Base-by-base conservation (phyloP, 2,888 invertebrate species). In the Leptinotarsa tumamoca region DNA sequence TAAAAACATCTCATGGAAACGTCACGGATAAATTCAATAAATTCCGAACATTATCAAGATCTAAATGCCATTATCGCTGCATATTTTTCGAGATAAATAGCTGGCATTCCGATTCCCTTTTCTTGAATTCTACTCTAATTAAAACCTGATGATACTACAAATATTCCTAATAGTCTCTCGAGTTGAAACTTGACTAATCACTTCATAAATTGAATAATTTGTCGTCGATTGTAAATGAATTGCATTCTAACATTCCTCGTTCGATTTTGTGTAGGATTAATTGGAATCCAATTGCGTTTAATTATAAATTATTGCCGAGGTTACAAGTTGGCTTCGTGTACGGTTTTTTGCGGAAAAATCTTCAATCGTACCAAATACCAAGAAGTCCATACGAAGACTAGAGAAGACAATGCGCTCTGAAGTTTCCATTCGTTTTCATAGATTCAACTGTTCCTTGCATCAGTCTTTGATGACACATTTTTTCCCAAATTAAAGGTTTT, bases 221-320 rank as follows among this genome's bases (percentile, higher is more conserved):
- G 69, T 69, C 56, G 54, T 27, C 43, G 56, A 69, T 69, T 69
- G 69, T 69, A 52, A 68, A 68, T 68, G n/a, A 68, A 69, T 69
- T 69, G 56, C 23, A 50, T 69, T 56, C 69, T 56, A 56, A 58
- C 69, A 69, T 69, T 69, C 69, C 56, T 21, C 27, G 43, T n/a
- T 69, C 18, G 33, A 69, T 51, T 33, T 52, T 54, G 52, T 52
- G 54, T 21, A 68, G 52, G 68, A 51, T 51, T 27, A 68, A 63
- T 63, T 63, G 63, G 63, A 63, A 63, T 63, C 5, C 63, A 63
- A 63, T 63, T 43, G n/a, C 63, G 43, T 63, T 63, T 43, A 63
- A 63, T 63, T 63, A 63, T 63, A 63, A 63, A 63, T 63, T 63
- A 63, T 63, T 17, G 43, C 27, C 2, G 43, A 33, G n/a, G 33